phyloP scores from a whole-genome alignment of 2,888 invertebrate species.

The Diaprepes abbreviatus region DNA sequence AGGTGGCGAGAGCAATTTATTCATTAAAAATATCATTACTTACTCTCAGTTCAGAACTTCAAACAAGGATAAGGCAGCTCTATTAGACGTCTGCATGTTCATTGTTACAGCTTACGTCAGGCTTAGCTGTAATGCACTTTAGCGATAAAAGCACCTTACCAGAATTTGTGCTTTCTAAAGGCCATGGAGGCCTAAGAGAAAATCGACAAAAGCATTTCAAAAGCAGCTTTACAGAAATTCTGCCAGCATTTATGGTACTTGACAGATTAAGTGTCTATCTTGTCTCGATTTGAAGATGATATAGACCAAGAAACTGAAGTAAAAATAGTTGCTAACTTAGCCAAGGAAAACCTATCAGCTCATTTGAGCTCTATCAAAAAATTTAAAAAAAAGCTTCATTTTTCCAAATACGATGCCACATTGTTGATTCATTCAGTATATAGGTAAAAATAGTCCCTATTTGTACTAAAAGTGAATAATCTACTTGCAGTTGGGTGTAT shows the following conservation, averaged over 20 bases:
- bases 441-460: too few species aligned
- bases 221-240: neutral
- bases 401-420: too few species aligned
- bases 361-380: too few species aligned
- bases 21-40: conserved; percentile 42
- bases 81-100: neutral
- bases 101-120: neutral
- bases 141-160: conserved; percentile 36
- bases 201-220: neutral
- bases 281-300: too few species aligned
- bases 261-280: neutral
- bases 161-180: conserved; percentile 39
- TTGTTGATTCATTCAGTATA: too few species aligned
- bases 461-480: too few species aligned
- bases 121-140: too few species aligned
- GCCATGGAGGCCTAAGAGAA: neutral
- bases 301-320: too few species aligned
- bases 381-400: too few species aligned
- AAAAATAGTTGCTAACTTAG: neutral
- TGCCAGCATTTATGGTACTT: neutral
- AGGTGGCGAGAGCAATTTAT: neutral
- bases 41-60: neutral
- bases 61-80: neutral
- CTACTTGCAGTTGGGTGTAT: too few species aligned
- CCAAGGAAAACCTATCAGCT: neutral